Evolutionary conservation across 1,140 invertebrate species (phyloP), one percentile per base, ranked within the genome.

Genomic region (Drosophila saltans): DNA sequence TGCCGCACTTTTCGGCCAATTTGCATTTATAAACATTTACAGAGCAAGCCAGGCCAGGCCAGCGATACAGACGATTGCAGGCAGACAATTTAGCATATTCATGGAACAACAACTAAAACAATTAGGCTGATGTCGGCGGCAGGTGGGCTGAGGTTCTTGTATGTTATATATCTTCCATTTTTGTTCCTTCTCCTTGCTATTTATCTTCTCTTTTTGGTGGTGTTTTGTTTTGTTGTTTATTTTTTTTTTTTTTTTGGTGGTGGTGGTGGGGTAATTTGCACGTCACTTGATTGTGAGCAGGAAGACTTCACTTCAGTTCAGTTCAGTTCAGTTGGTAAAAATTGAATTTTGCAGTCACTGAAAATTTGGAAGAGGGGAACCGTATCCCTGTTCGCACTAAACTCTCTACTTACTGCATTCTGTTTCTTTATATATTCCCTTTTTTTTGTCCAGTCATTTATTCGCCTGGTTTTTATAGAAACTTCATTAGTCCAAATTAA

Each of bases 11-110:
- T 89, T 88, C 71, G 83, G 83, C 83, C 83, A 88, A 88, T 88
- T 89, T 88, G 77, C 83, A 88, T 88, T 88, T 89, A 89, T 88
- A 89, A 88, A 88, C 84, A 86, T 77, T 85, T 85, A 76, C 76
- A 58, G 64, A 79, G 67, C 57, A 52, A 64, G 28, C 28, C 28
- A 4, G 70, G 66, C 63, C 52, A 69, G 48, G 65, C 21, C 66
- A 64, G 70, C 65, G 82, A 66, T 45, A 45, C 43, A 26, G 45
- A 52, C 45, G 45, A 72, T 66, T 69, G 65, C 73, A 75, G 70
- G 70, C 81, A 86, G 82, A 88, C 82, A 85, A 86, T 81, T 85
- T 85, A 88, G 83, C 83, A 85, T 85, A 85, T 85, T 85, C 82
- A 85, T 88, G 82, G 83, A 86, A 82, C 82, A 86, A 81, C 82